Evolutionary conservation across 2,797 vertebrate species (phyloP).

Genomic region (Sus cebifrons): DNA sequence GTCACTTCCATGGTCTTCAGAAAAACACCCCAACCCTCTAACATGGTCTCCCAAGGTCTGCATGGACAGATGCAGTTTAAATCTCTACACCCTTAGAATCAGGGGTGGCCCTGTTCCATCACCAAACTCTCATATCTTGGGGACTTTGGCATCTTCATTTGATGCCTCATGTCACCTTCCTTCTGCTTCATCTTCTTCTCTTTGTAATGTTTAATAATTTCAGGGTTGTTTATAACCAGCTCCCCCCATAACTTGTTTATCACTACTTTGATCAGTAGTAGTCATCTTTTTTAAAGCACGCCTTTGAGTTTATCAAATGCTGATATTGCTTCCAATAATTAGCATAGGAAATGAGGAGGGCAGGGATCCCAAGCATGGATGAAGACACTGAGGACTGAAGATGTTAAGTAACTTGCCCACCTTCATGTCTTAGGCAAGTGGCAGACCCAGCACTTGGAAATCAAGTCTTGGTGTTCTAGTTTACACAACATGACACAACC

Average conservation of each 20-base stretch:
- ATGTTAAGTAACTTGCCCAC: background rate
- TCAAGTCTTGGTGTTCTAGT: background rate
- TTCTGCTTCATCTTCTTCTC: background rate
- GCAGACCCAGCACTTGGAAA: background rate
- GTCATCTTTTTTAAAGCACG: background rate
- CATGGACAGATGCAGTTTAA: background rate
- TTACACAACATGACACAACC: background rate
- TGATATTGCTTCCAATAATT: background rate
- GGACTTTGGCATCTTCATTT: background rate
- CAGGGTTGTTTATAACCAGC: background rate
- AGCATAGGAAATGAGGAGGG: background rate
- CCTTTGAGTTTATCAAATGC: conserved; percentile 28
- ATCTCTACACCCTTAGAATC: background rate
- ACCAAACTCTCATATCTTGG: background rate
- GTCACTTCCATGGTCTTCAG: background rate
- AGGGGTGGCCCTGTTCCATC: too few relatives aligned
- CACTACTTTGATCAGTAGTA: background rate
- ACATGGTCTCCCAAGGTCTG: background rate
- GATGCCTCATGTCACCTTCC: background rate
- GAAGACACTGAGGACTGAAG: background rate
- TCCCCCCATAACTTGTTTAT: conserved; percentile 20
- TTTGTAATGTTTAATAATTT: conserved; percentile 18
- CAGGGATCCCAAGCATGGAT: background rate
- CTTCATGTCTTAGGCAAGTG: background rate
- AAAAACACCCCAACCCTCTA: background rate